Evolutionary conservation across 2,888 invertebrate species (phyloP), one percentile per base, ranked within the genome.

Genomic region (Aricia artaxerxes): DNA sequence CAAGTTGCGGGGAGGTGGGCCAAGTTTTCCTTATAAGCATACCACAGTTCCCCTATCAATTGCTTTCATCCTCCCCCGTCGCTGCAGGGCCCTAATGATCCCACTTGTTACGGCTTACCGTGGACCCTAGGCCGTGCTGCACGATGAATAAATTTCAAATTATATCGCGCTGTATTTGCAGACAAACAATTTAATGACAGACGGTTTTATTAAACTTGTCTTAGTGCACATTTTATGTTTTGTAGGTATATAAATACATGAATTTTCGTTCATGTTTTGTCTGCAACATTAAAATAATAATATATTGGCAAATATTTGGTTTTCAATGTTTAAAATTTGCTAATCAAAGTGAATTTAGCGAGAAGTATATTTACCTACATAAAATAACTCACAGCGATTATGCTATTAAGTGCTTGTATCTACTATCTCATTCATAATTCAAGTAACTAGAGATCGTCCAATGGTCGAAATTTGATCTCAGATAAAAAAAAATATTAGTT

Each of bases 101-200:
- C 92, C 94, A 93, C 93, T 94, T 94, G 94, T 94, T 93, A 92
- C 89, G 92, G 91, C 92, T 93, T 92, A 90, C 86, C 86, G 87
- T 88, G 92, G 92, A 92, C 94, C 91, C 92, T 92, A 88, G 89
- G 82, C 90, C 89, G 90, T 92, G 93, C 91, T 91, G 91, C 88
- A 88, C 87, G 88, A 89, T 92, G 93, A 94, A 94, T 94, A 93
- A 93, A 60, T 72, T 78, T 35, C 93, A 92, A 94, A 94, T 92
- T 91, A 92, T 91, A 89, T 88, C 83, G 86, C 88, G 84, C 49
- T 31, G 76, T 76, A 76, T 76, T 76, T 76, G 76, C 76, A 76
- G 35, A n/a, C 57, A 76, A 76, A 57, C 57, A 76, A 38, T 76
- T 76, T 75, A 35, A 76, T 16, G 24, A 11, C 75, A 57, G 53